Percentiles rank a stretch among this genome's conserved stretches.
Evolutionary conservation across 1,140 invertebrate genomes (phyloP).

Genomic region (Zaprionus kolodkinae): DNA sequence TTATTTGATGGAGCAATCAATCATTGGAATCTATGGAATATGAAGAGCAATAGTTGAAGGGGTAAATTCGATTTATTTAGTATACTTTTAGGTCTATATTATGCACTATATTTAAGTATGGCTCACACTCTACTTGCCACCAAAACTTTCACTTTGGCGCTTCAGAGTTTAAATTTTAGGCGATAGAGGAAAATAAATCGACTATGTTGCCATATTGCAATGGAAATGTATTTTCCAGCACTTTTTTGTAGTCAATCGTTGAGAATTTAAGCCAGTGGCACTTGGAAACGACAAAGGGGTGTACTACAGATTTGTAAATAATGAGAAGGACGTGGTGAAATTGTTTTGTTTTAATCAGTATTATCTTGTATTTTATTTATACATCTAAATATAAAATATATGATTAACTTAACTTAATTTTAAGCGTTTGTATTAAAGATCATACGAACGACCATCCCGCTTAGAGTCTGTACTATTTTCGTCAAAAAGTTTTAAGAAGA

Average conservation of each 20-base stretch:
- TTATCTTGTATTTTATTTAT: background rate
- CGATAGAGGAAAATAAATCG: background rate
- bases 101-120: too few relatives aligned
- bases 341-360: too few relatives aligned
- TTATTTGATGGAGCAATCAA: background rate
- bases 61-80: background rate
- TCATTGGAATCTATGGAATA: background rate
- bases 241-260: background rate
- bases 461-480: background rate
- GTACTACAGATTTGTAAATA: too few relatives aligned
- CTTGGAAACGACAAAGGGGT: too few relatives aligned
- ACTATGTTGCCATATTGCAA: background rate
- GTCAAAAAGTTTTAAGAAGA: background rate
- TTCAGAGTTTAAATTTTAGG: background rate
- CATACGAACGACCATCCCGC: background rate
- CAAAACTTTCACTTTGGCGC: background rate
- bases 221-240: background rate
- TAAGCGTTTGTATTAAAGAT: background rate
- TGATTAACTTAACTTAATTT: background rate
- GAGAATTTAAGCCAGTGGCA: background rate
- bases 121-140: background rate
- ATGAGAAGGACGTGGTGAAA: too few relatives aligned
- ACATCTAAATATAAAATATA: too few relatives aligned
- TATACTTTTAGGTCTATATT: background rate
- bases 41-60: background rate